Evolutionary conservation across 2,797 vertebrate species (phyloP), one percentile per base, ranked within the genome.

Genomic region (Pelobates cultripes): DNA sequence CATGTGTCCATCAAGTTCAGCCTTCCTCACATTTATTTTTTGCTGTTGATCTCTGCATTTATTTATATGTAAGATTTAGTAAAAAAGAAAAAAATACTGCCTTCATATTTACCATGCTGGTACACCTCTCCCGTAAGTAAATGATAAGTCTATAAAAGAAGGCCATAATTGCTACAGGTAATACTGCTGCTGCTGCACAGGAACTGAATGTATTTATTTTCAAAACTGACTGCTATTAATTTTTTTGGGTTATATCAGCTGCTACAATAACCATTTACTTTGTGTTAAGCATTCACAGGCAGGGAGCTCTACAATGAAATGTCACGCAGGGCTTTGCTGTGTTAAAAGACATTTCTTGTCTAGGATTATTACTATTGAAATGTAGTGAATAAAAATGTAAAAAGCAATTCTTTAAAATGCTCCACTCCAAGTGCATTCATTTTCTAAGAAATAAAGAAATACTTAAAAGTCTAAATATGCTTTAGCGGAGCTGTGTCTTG

Each of bases 291-390:
- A 79, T 75, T 79, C 73, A 68, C 82, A 84, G 77, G 77, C 77
- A 41, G 72, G 60, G 68, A 75, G 73, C 68, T 67, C 43, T 14
- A 79, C 82, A 84, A 84, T 84, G 47, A 76, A 79, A 79, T 79
- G 77, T 83, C 82, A 83, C 53, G 72, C 77, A 83, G 77, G 73
- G 82, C 82, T 84, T 79, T 79, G 60, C 82, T 79, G 57, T 79
- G 73, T 76, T 84, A 79, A 84, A 84, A 79, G 73, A 79, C 47
- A 70, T 84, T 75, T 53, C 72, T 79, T 68, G 73, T 75, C 72
- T 76, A 43, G 67, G 47, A 84, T 84, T 84, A 84, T 79, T 79
- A 79, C 71, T 84, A 84, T 84, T 84, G 77, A 83, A 79, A 83
- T 83, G 77, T 76, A 84, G 67, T 84, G 82, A 79, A 84, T 84